Evolutionary conservation across 1,140 invertebrate species (phyloP), one percentile per base, ranked within the genome.

Genomic region (Aphelenchoides avenae): DNA sequence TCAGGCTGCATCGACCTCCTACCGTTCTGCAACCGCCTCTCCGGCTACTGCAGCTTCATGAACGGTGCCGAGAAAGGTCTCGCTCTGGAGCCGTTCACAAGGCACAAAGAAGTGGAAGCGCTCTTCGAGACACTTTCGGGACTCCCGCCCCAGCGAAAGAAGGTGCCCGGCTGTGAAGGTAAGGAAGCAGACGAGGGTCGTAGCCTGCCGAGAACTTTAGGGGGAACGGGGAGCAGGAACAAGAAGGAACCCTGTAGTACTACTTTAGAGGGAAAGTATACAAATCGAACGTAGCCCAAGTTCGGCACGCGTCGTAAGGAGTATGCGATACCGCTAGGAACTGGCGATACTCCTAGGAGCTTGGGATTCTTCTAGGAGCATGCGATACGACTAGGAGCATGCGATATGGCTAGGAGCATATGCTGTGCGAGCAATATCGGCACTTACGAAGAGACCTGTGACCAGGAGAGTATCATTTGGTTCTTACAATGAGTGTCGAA

Each of bases 11-110:
- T 15, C 7, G 58, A 60, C 27, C 27, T 61, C 20, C 40, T 60
- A 48, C 58, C 57, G 7, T 60, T 63, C 37, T 60, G 57, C 39
- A 7, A 47, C 13, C 55, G 57, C 15, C 56, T 60, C 20, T 47
- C 43, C 13, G 58, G 58, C 13, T 60, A 60, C 11, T 60, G 57
- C 37, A 30, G n/a, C 0, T 57, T 61, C 20, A 62, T 64, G 58
- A 60, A 50, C 29, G 61, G 61, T 11, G 24, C 26, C 22, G 53
- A 64, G 42, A 18, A 26, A 5, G 55, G 55, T 18, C 55, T 57
- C 5, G 55, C 60, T 11, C 30, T 57, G 27, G 44, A 47, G 20
- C 27, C 53, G 3, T 55, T 18, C 26, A 39, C 31, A 31, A 54
- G 57, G 30, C 39, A 56, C 15, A 33, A 43, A 29, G 57, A 44